These are phyloP conservation scores for Tipula lateralis DNA, from an alignment of 2,888 invertebrate species.

Conservation along the genomic window DNA sequence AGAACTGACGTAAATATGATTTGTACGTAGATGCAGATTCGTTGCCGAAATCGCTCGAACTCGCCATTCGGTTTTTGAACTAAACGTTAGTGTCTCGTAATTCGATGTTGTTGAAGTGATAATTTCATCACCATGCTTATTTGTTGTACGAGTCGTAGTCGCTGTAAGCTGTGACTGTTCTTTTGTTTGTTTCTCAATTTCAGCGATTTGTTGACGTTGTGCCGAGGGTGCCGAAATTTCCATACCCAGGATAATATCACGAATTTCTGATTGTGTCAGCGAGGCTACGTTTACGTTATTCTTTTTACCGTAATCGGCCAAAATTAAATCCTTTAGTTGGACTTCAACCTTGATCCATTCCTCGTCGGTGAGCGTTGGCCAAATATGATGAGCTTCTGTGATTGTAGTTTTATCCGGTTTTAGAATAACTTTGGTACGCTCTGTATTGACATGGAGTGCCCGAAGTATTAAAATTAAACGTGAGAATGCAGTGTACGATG, in stretches of 20 bases:
- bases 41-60: constrained; percentile 97
- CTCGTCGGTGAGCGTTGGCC: constrained; percentile 96
- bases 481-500: constrained; percentile 98
- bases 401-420: constrained; percentile 99
- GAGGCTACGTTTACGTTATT: constrained; percentile 99
- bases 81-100: constrained; percentile 96
- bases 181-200: constrained; percentile 99
- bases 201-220: constrained; percentile 98
- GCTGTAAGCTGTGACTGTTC: constrained; percentile 98
- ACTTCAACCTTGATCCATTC: constrained; percentile 99
- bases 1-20: constrained; percentile 98
- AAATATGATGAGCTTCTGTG: constrained; percentile 98
- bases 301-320: constrained; percentile 99
- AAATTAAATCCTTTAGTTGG: constrained; percentile 93
- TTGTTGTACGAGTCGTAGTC: constrained; percentile 96
- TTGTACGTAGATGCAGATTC: constrained; percentile 92
- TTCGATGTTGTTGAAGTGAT: constrained; percentile 98
- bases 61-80: constrained; percentile 98
- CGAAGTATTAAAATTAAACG: constrained; percentile 92
- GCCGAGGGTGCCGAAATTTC: constrained; percentile 99
- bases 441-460: constrained; percentile 97
- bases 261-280: constrained; percentile 96
- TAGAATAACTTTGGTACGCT: constrained; percentile 94
- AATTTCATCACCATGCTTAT: constrained; percentile 99
- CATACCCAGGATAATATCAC: constrained; percentile 99